Evolutionary conservation across 2,888 invertebrate species (phyloP).

Genomic region (Brenthis hecate): DNA sequence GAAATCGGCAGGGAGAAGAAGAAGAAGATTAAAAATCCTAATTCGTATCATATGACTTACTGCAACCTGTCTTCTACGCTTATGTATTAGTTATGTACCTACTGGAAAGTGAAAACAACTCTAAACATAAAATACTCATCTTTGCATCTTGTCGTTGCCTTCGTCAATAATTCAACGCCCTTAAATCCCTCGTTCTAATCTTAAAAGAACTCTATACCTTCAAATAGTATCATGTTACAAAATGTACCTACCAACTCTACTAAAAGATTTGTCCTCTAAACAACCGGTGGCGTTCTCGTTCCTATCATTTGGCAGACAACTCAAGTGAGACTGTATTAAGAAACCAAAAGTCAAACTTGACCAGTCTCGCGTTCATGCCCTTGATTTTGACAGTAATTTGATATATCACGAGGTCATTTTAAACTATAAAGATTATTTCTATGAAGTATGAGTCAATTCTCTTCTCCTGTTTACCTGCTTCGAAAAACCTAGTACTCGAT

Average conservation of each 20-base stretch:
- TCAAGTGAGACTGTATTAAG: conserved; percentile 27
- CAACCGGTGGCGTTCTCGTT: conserved; percentile 25
- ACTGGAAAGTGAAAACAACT: too few relatives aligned
- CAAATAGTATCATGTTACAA: conserved; percentile 1
- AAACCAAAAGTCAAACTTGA: conserved; percentile 29
- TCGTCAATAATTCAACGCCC: too few relatives aligned
- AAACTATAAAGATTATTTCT: too few relatives aligned
- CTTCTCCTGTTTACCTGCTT: neutral
- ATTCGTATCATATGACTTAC: too few relatives aligned
- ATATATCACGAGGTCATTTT: too few relatives aligned
- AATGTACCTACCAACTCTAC: neutral
- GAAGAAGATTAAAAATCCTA: too few relatives aligned
- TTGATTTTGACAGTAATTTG: conserved; percentile 26
- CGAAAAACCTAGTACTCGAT: neutral
- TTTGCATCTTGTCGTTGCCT: too few relatives aligned
- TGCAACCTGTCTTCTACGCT: too few relatives aligned
- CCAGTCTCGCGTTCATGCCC: conserved; percentile 27
- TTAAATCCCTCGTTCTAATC: neutral
- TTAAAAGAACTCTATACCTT: neutral
- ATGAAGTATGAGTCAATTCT: neutral
- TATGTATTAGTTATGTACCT: too few relatives aligned
- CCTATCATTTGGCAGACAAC: conserved; percentile 20
- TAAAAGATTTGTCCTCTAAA: conserved; percentile 18
- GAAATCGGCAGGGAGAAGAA: too few relatives aligned
- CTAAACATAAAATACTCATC: too few relatives aligned